phyloP scores from a whole-genome alignment of 2,888 invertebrate species.

The Empis livida region DNA sequence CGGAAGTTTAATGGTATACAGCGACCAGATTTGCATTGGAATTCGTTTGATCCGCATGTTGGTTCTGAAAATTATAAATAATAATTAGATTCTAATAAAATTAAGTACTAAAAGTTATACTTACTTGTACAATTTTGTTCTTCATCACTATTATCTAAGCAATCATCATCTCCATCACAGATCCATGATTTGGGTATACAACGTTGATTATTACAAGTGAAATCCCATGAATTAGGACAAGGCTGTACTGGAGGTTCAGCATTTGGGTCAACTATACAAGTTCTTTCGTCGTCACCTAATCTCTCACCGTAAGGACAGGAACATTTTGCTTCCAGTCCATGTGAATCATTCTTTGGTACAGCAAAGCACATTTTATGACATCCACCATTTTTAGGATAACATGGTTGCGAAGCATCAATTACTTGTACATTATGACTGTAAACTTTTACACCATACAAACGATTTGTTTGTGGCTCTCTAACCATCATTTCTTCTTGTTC shows the following conservation, averaged over 20 bases:
- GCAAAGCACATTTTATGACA: conserved; percentile 96
- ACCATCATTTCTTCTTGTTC: conserved; percentile 77
- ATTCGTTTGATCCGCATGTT: conserved; percentile 80
- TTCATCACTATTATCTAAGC: conserved; percentile 90
- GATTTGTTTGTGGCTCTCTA: conserved; percentile 77
- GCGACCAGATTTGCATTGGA: conserved; percentile 85
- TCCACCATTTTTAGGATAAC: conserved; percentile 70
- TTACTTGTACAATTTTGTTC: conserved; percentile 86
- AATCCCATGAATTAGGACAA: conserved; percentile 86
- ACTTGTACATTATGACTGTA: conserved; percentile 65
- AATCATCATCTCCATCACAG: conserved; percentile 93
- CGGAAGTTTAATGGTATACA: conserved; percentile 87
- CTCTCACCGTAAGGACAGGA: conserved; percentile 91
- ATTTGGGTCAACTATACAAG: conserved; percentile 67
- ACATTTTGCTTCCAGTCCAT: conserved; percentile 50
- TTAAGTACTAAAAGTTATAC: conserved; percentile 24
- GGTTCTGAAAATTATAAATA: conserved; percentile 47
- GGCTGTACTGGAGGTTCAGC: conserved; percentile 78
- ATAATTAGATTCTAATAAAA: neutral
- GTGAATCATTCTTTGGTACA: conserved; percentile 46
- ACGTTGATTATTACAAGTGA: conserved; percentile 83
- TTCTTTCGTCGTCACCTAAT: conserved; percentile 52
- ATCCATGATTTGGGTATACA: conserved; percentile 92
- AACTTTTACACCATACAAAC: conserved; percentile 83
- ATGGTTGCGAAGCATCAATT: conserved; percentile 64